A percentile compares a stretch with the other conserved stretches of the same genome.
Conservation (phyloP, 1,140 invertebrate species). For the Meloidogyne chitwoodi region DNA sequence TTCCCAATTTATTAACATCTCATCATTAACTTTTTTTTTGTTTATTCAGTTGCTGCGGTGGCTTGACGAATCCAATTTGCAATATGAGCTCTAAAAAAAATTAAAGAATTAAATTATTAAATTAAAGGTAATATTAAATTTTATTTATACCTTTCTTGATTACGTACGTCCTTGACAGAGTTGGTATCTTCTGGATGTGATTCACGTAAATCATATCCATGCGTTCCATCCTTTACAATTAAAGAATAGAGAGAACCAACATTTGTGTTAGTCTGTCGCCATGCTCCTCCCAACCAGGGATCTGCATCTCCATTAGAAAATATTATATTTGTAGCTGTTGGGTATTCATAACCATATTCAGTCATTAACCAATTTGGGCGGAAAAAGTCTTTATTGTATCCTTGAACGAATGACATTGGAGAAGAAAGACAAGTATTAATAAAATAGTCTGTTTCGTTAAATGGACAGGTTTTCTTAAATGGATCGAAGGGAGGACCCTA, state of each 20-base stretch:
- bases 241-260: constrained; percentile 66
- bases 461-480: constrained; percentile 7
- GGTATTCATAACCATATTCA: constrained; percentile 74
- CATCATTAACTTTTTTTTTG: too few species aligned
- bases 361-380: constrained; percentile 68
- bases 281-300: constrained; percentile 68
- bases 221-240: constrained; percentile 73
- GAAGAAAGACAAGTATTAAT: too few species aligned
- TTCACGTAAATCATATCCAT: constrained; percentile 58
- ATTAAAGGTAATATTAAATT: too few species aligned
- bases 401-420: neutral
- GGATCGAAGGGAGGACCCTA: neutral
- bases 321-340: constrained; percentile 70
- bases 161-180: constrained; percentile 43
- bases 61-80: too few species aligned
- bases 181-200: constrained; percentile 50
- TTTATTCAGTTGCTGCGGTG: too few species aligned
- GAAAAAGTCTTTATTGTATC: constrained; percentile 61
- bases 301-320: constrained; percentile 81
- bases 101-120: too few species aligned
- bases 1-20: too few species aligned
- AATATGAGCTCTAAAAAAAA: too few species aligned
- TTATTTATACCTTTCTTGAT: constrained; percentile 30
- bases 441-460: neutral
- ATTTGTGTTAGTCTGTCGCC: neutral